Evolutionary conservation across 2,113 vertebrate species (phyloP).

Genomic region (Oreochromis tanganicae): DNA sequence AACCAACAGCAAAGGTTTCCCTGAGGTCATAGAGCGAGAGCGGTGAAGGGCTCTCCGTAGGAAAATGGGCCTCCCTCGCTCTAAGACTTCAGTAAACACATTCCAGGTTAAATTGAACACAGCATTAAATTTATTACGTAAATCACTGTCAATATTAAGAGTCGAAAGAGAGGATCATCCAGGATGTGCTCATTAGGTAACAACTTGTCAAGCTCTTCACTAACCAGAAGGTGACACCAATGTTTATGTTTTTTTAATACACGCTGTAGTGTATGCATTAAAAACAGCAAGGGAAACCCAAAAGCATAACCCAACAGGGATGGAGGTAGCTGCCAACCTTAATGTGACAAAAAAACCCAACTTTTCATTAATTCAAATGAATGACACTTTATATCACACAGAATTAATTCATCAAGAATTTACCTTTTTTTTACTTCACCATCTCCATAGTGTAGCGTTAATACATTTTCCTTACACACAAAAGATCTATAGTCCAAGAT

Average conservation of each 20-base stretch:
- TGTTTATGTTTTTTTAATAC: not conserved
- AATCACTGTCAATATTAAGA: not conserved
- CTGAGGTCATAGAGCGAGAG: not conserved
- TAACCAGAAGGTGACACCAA: not conserved
- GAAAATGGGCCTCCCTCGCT: not conserved
- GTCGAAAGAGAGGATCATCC: not conserved
- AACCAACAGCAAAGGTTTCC: not conserved
- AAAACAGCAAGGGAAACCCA: not conserved
- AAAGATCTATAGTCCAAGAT: not conserved
- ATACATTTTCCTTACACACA: not conserved
- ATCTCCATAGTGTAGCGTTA: not conserved
- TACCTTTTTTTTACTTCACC: no score
- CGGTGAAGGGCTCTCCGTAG: not conserved
- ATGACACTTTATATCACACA: not conserved
- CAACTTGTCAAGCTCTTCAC: not conserved
- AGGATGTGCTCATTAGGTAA: not conserved
- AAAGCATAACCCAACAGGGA: not conserved
- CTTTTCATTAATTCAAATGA: not conserved
- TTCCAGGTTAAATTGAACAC: not conserved
- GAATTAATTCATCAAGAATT: not conserved
- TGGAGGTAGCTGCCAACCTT: not conserved
- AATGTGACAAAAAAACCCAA: not conserved
- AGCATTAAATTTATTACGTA: not conserved
- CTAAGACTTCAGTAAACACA: not conserved
- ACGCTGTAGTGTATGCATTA: not conserved